These are phyloP conservation scores for Cyphomyrus plagiostoma DNA, from an alignment of 2,113 vertebrate species.

Conservation along the genomic window DNA sequence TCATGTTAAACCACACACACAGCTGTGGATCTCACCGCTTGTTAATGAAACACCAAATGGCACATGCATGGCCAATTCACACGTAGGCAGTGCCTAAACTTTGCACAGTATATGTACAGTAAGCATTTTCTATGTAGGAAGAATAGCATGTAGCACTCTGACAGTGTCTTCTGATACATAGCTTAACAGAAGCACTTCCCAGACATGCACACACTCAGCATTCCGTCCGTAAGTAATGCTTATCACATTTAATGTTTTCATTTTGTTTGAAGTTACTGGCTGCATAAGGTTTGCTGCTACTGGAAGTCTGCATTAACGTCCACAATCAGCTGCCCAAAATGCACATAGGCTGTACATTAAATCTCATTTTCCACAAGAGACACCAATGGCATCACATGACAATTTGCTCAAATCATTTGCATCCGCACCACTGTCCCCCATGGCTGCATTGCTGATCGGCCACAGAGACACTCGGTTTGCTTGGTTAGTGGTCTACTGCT, in stretches of 20 bases:
- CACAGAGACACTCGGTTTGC: background rate
- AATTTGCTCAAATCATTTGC: background rate
- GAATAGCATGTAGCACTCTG: constrained; percentile 17
- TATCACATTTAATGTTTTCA: background rate
- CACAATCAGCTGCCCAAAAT: background rate
- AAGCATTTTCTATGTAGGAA: background rate
- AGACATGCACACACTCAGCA: background rate
- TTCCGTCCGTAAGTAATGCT: background rate
- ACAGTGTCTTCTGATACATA: constrained; percentile 23
- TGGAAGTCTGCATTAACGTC: background rate
- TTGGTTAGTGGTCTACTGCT: background rate
- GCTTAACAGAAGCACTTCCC: background rate
- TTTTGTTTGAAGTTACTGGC: background rate
- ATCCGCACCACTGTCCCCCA: background rate
- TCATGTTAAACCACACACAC: background rate
- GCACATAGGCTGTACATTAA: background rate
- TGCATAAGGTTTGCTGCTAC: background rate
- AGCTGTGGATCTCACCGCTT: background rate
- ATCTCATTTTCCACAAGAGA: background rate
- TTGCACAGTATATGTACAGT: background rate
- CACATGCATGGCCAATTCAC: background rate
- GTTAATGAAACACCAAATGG: background rate
- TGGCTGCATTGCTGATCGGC: background rate
- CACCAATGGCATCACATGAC: background rate
- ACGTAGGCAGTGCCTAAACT: background rate